Conservation (phyloP, 2,797 vertebrate species). For the Smutsia temminckii region DNA sequence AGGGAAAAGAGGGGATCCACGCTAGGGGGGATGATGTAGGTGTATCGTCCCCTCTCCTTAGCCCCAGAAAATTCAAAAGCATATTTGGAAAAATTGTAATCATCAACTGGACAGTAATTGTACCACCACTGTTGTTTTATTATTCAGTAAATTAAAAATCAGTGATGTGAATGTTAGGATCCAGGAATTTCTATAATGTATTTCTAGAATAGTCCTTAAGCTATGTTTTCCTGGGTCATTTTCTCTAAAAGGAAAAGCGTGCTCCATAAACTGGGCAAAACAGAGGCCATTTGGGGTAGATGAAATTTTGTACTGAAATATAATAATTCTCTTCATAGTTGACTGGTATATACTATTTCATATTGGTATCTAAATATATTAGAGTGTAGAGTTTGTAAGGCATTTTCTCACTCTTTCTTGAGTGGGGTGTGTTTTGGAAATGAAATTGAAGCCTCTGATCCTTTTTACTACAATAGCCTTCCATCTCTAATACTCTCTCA, state of each 20-base stretch:
- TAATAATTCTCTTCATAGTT: not conserved
- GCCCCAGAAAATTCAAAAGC: not conserved
- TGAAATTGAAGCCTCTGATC: not conserved
- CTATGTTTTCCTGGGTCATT: not conserved
- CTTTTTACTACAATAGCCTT: not conserved
- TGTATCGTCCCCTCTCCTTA: not conserved
- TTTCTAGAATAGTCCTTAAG: not conserved
- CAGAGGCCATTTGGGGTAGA: not conserved
- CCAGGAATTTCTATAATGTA: not conserved
- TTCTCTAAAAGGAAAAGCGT: constrained; percentile 38
- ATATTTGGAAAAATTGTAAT: not conserved
- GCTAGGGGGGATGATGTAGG: too few relatives aligned
- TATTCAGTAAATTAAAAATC: not conserved
- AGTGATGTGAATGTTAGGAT: not conserved
- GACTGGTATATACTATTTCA: not conserved
- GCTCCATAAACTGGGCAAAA: not conserved
- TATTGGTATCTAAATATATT: not conserved
- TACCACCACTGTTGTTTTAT: not conserved
- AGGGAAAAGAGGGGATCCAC: not conserved
- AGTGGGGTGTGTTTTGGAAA: not conserved
- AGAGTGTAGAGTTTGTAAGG: not conserved
- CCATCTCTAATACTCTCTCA: not conserved
- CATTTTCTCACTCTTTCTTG: not conserved
- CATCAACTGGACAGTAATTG: not conserved
- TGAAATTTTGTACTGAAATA: not conserved